Percentiles rank a stretch among this genome's conserved stretches.
Evolutionary conservation across 2,797 vertebrate species (phyloP).

Genomic region (Notoglanidium macrostoma): DNA sequence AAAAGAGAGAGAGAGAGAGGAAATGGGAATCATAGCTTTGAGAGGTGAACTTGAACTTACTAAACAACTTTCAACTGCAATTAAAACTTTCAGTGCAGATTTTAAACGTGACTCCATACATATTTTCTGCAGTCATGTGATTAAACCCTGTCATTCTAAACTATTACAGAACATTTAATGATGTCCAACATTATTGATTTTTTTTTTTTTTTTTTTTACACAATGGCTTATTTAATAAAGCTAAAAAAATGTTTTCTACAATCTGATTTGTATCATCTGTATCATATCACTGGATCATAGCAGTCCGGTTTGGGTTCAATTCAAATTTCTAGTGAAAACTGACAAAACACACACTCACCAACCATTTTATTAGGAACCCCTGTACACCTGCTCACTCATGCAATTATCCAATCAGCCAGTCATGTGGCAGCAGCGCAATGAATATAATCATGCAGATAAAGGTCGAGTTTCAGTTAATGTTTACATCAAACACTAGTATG

Average conservation of each 20-base stretch:
- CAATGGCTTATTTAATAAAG: too few species aligned
- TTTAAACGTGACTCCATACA: background rate
- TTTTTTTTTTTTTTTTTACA: too few species aligned
- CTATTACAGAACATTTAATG: too few species aligned
- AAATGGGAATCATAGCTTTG: background rate
- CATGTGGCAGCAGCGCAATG: background rate
- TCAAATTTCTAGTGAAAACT: background rate
- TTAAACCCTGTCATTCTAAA: background rate
- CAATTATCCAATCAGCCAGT: background rate
- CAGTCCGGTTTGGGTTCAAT: background rate
- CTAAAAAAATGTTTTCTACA: too few species aligned
- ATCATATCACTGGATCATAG: too few species aligned
- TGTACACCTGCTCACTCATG: background rate
- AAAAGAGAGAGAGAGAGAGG: background rate
- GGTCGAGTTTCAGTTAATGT: background rate
- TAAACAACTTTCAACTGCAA: background rate
- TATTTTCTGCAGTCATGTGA: background rate
- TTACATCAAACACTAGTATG: background rate
- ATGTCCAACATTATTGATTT: too few species aligned
- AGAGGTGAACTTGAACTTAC: conserved; percentile 15
- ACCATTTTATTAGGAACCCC: background rate
- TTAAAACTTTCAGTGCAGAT: background rate
- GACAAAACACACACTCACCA: background rate
- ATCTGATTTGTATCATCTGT: too few species aligned
- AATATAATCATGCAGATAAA: background rate